phyloP scores from a whole-genome alignment of 2,888 invertebrate genomes.

The Tetanocera ferruginea region DNA sequence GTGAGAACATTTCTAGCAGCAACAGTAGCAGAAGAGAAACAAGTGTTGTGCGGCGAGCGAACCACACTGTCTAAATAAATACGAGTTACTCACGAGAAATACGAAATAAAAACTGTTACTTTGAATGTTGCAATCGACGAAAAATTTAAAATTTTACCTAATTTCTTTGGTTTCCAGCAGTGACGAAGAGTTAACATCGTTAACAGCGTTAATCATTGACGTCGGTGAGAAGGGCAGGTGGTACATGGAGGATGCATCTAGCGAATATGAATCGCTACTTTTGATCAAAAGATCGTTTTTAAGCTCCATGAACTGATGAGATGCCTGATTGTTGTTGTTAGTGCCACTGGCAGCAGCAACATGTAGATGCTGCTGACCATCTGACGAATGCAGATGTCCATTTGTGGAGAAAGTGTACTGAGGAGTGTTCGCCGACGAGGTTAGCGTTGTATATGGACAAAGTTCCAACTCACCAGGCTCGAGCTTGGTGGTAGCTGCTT shows the following conservation, averaged over 20 bases:
- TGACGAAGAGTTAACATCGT: constrained; percentile 64
- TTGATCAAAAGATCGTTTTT: constrained; percentile 66
- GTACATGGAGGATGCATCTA: constrained; percentile 67
- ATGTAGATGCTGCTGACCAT: constrained; percentile 56
- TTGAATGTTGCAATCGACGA: not conserved
- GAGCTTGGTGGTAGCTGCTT: constrained; percentile 55
- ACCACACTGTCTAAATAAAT: constrained; percentile 4
- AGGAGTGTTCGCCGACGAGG: constrained; percentile 53
- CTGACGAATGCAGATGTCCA: constrained; percentile 56
- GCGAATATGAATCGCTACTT: constrained; percentile 61
- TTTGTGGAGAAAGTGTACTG: constrained; percentile 64
- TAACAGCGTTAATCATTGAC: constrained; percentile 68
- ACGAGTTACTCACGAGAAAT: not conserved
- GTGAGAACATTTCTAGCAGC: not conserved
- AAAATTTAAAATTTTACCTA: constrained; percentile 60
- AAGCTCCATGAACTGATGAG: constrained; percentile 66
- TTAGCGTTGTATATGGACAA: constrained; percentile 61
- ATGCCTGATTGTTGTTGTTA: constrained; percentile 37
- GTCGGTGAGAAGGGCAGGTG: constrained; percentile 68
- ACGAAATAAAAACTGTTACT: not conserved
- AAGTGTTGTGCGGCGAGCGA: not conserved
- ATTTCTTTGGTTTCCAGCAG: constrained; percentile 69
- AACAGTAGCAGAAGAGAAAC: not conserved
- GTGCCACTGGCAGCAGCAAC: constrained; percentile 42
- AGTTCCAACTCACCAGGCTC: constrained; percentile 59